phyloP scores from a whole-genome alignment of 1,140 invertebrate genomes.

The Macrotrachela quadricornifera region DNA sequence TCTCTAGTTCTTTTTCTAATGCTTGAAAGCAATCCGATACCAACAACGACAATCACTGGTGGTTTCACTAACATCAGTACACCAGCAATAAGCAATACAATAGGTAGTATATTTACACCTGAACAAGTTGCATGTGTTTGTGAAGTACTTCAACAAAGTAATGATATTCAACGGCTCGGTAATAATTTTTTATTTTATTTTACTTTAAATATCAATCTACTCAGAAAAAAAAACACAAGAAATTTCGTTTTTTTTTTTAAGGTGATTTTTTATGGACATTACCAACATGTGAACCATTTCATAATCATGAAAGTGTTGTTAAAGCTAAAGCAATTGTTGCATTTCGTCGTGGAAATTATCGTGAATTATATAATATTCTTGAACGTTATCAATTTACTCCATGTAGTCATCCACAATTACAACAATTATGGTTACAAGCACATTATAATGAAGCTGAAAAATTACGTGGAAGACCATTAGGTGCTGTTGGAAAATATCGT shows the following conservation, averaged over 20 bases:
- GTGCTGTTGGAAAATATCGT: constrained; percentile 78
- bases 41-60: no score
- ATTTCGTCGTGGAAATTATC: constrained; percentile 51
- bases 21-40: no score
- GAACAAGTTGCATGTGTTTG: constrained; percentile 96
- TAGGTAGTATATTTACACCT: constrained; percentile 41
- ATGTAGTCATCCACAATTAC: constrained; percentile 84
- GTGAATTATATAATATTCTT: constrained; percentile 79
- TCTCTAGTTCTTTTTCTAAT: no score
- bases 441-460: constrained; percentile 77
- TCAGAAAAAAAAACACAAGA: no score
- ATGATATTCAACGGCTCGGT: constrained; percentile 78
- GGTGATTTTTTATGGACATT: constrained; percentile 67
- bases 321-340: constrained; percentile 95
- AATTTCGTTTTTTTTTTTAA: no score
- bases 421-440: constrained; percentile 48
- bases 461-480: constrained; percentile 66
- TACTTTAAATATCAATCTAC: no score
- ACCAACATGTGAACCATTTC: constrained; percentile 78
- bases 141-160: constrained; percentile 91
- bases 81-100: no score
- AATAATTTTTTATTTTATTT: no score
- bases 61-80: no score
- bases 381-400: constrained; percentile 84
- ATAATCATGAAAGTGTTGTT: constrained; percentile 74